Evolutionary conservation across 2,888 invertebrate genomes (phyloP), one percentile per base, ranked within the genome.

Genomic region (Eilema sororculum): DNA sequence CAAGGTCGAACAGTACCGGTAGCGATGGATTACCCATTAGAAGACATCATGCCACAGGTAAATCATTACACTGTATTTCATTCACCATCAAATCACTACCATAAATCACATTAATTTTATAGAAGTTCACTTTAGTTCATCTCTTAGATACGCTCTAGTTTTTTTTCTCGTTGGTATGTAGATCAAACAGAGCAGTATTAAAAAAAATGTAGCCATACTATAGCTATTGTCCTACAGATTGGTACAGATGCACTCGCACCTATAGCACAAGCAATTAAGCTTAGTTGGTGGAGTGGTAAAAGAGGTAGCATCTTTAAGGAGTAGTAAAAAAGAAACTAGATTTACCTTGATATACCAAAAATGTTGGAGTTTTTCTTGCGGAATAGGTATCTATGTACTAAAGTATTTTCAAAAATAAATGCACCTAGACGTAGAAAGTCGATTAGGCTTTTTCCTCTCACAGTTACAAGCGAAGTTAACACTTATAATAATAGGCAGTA

Each of bases 1-100:
- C 95, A 88, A 91, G 95, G 90, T 95, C 95, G 72, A 95, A 95
- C 81, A 95, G 95, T 89, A 95, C 95, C 88, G 95, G 95, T 86
- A 95, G 95, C 87, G 95, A 95, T 93, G 95, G 95, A 90, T 91
- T 95, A 90, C 93, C 95, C 75, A 95, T 95, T 90, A 92, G 95
- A 94, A 95, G 95, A 95, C 95, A 95, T 93, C 95, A 95, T 93
- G 94, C 95, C 93, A 90, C 95, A 95, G 95, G 95, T 95, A 87
- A 88, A 71, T 72, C 24, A 33, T 68, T 63, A 71, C 12, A 61
- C 24, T 13, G 22, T 25, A 65, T 58, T 25, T 46, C 56, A n/a
- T 46, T 22, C 16, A 72, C 28, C 69, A 61, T 37, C 60, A 65
- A 69, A 75, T 41, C 52, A 65, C 30, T n/a, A 52, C 10, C 52